A percentile compares a stretch with the other conserved stretches of the same genome.
Conservation (phyloP, 2,888 invertebrate species). For the Cephus pygmeus region DNA sequence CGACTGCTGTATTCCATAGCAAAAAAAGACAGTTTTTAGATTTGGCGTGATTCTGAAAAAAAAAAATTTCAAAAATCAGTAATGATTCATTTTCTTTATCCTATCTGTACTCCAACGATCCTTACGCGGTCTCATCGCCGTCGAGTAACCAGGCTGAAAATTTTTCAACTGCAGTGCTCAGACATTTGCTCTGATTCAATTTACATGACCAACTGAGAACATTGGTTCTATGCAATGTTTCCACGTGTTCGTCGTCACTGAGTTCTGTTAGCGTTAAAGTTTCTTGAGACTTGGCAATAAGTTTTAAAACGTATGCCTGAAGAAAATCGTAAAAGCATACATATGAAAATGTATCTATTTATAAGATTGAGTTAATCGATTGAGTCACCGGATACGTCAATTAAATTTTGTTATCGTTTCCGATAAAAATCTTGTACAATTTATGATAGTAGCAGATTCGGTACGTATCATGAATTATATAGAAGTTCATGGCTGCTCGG, state of each 20-base stretch:
- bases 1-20: conserved; percentile 74
- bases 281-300: conserved; percentile 1
- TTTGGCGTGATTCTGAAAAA: conserved; percentile 73
- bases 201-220: conserved; percentile 75
- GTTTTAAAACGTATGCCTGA: conserved; percentile 2
- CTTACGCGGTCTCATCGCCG: conserved; percentile 12
- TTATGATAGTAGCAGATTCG: not conserved
- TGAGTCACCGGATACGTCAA: not conserved
- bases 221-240: conserved; percentile 71
- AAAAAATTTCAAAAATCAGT: not conserved
- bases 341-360: not conserved
- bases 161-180: conserved; percentile 60
- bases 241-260: conserved; percentile 68
- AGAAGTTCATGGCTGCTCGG: not conserved
- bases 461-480: not conserved
- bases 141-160: conserved; percentile 17
- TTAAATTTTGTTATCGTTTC: not conserved
- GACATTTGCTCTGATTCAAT: conserved; percentile 72
- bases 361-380: not conserved
- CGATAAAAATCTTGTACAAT: not conserved
- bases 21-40: conserved; percentile 74
- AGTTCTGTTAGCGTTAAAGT: conserved; percentile 41
- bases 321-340: not conserved
- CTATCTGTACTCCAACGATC: not conserved
- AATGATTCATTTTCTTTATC: too few relatives aligned